These are phyloP conservation scores for Drosophila ogumai DNA, from an alignment of 1,140 invertebrate species.

Conservation along the genomic window DNA sequence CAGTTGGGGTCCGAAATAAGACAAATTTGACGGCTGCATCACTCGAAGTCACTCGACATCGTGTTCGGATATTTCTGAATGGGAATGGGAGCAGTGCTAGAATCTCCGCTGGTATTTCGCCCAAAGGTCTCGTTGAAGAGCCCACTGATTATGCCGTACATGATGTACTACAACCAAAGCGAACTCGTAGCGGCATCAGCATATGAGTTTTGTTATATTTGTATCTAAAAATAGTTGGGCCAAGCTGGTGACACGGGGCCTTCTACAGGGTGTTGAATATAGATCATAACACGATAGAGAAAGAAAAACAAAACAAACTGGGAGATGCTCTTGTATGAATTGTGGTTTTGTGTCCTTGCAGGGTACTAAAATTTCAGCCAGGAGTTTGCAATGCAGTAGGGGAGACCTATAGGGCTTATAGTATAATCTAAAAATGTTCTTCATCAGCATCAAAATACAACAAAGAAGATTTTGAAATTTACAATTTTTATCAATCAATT, in stretches of 20 bases:
- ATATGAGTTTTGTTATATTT: conserved; percentile 67
- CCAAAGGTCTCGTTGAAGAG: conserved; percentile 58
- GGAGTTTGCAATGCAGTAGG: not conserved
- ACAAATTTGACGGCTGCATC: conserved; percentile 70
- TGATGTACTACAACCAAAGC: conserved; percentile 40
- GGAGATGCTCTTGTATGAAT: not conserved
- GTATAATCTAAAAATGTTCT: too few species aligned
- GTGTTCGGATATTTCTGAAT: conserved; percentile 67
- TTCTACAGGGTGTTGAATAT: conserved; percentile 56
- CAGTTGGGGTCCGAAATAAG: conserved; percentile 58
- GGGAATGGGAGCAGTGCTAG: conserved; percentile 61
- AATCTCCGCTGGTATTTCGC: conserved; percentile 44
- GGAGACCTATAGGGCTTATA: too few species aligned
- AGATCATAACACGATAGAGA: not conserved
- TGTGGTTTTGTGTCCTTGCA: not conserved
- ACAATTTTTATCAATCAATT: too few species aligned
- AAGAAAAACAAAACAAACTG: not conserved
- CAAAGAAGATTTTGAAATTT: too few species aligned
- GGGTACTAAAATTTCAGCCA: not conserved
- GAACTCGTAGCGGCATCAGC: conserved; percentile 31
- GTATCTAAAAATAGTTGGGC: conserved; percentile 61
- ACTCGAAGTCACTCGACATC: conserved; percentile 55
- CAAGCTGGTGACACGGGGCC: conserved; percentile 47
- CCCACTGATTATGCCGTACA: conserved; percentile 34
- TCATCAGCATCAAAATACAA: too few species aligned